Evolutionary conservation across 2,888 invertebrate species (phyloP), one percentile per base, ranked within the genome.

Genomic region (Mimumesa dahlbomi): DNA sequence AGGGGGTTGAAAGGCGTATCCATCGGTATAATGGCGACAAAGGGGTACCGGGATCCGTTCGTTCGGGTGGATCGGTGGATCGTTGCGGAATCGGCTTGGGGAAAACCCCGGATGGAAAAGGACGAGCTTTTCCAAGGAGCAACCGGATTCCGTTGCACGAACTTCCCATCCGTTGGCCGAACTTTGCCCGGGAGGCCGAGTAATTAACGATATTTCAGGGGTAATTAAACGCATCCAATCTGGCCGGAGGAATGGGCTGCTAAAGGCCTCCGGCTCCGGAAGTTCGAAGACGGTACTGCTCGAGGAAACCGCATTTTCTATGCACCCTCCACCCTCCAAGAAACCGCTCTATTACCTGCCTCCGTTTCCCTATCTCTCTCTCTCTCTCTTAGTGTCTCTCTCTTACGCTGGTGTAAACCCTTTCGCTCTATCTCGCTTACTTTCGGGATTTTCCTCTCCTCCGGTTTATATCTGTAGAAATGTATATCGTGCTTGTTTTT

Each of bases 191-290:
- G n/a, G 58, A 59, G 61, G 68, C 56, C 75, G 78, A 81, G 84
- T 88, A 88, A 88, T 88, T 88, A 88, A 88, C 88, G 88, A 87
- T 88, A 88, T 88, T 87, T 86, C 83, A 87, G 84, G 82, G 85
- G 87, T 88, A 88, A 88, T 88, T 88, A 88, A 88, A 84, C 88
- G 83, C 85, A 85, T 82, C 83, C 83, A 85, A 85, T 84, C 82
- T 81, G 73, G 73, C 68, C 56, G 69, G 67, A 70, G 73, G 75
- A 73, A 66, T 70, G 57, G 77, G 62, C 71, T 64, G 73, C 61
- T 82, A 83, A 82, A 79, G 82, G 79, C 80, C 69, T 70, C 62
- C 69, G 38, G 77, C 81, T 79, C 77, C 77, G 80, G 80, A 85
- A 86, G 84, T 84, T 85, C 81, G 73, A 83, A 84, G 83, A 83